Base-by-base conservation (phyloP, 2,797 vertebrate species). In the Phrynocephalus vlangalii region DNA sequence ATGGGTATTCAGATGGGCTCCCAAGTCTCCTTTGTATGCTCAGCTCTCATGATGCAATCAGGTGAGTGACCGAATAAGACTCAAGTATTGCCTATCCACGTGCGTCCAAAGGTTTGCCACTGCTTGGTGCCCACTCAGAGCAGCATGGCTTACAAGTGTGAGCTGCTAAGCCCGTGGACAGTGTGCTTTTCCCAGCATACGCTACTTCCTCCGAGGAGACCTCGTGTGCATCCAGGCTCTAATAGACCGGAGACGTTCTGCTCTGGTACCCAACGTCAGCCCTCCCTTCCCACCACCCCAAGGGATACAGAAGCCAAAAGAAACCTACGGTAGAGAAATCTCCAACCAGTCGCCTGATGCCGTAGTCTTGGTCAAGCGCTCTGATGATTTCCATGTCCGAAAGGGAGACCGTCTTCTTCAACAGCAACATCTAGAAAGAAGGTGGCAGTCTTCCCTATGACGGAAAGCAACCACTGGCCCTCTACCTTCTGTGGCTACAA, bases 291-390 rank as follows among this genome's bases (percentile, higher is more conserved):
- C 13, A 52, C 4, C 66, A 48, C n/a, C 75, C 0, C 20, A 30
- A 48, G 13, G 6, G 22, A n/a, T 15, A 52, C 38, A 60, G 48
- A 71, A 83, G 30, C 52, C 18, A 50, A 6, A 50, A 87, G 30
- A 90, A 79, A 89, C 95, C 85, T 72, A 97, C 96, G 91, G 94
- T 96, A 85, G 96, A 96, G 86, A 96, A 96, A 94, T 97, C 96
- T 86, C 96, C 96, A 78, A 94, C 95, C 66, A 97, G 93, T 84
- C 92, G 90, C 1, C 90, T 92, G 71, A 89, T 90, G 68, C 93
- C 88, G 50, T 52, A 85, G 52, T 96, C 95, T 85, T 95, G 94
- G 71, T 95, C 94, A 24, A 96, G 90, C 79, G 93, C 91, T 52
- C 91, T 92, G 60, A 86, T 84, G 48, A 95, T 90, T 70, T 91